These are phyloP conservation scores for Myanophis thanlyinensis DNA, from an alignment of 2,113 vertebrate genomes.

Conservation along the genomic window DNA sequence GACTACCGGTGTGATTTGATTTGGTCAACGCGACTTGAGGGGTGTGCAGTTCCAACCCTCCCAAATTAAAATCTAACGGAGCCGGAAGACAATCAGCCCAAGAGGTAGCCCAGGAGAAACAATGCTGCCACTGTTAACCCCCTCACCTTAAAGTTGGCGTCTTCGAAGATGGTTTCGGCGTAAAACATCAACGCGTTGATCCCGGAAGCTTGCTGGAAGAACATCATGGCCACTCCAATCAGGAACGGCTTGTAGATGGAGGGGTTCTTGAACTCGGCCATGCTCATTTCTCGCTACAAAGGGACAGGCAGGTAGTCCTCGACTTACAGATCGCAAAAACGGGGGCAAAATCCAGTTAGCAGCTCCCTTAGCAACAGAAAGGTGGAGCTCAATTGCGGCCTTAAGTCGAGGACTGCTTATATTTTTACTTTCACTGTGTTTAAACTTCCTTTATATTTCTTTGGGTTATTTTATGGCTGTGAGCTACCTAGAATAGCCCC, in stretches of 20 bases:
- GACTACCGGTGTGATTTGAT: not conserved
- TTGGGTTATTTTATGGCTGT: too few species aligned
- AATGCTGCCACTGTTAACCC: accelerated
- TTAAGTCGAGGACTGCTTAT: too few species aligned
- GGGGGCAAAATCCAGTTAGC: too few species aligned
- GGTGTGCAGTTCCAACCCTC: not conserved
- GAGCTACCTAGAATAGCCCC: too few species aligned
- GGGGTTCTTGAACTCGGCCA: slow-evolving; percentile 76
- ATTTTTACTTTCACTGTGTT: too few species aligned
- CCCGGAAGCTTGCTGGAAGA: slow-evolving; percentile 89
- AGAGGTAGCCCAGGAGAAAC: not conserved
- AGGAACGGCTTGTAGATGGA: slow-evolving; percentile 85
- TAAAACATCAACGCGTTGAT: slow-evolving; percentile 98
- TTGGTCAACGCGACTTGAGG: not conserved
- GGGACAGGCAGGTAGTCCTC: not conserved
- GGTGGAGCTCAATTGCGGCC: too few species aligned
- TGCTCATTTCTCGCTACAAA: slow-evolving; percentile 67
- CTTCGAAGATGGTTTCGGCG: slow-evolving; percentile 86
- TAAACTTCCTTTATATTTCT: too few species aligned
- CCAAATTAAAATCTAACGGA: not conserved
- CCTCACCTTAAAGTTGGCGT: slow-evolving; percentile 85
- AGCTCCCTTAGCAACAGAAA: too few species aligned
- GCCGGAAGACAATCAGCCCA: not conserved
- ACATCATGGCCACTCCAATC: slow-evolving; percentile 85
- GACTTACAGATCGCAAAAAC: not conserved